Base-by-base conservation (phyloP, 2,888 invertebrate genomes). In the Lasioglossum leucozonium region DNA sequence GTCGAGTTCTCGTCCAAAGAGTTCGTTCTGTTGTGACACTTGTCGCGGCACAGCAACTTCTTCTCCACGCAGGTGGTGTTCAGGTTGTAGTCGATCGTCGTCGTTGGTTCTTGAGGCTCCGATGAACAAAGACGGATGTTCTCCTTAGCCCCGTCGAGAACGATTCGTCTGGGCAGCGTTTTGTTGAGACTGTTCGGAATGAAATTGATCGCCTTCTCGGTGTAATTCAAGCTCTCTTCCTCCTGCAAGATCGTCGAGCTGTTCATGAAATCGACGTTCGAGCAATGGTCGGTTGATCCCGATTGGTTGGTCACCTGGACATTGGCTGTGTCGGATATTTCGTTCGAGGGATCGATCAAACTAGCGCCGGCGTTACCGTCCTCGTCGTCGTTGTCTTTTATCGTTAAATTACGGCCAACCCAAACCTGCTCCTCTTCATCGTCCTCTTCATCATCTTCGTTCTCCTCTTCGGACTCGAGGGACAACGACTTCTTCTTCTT, bases 1-100 rank as follows among this genome's bases (percentile, higher is more conserved):
- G 90, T 91, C 34, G 92, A 89, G 79, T 92, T 90, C 55, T 93
- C 91, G 72, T 93, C 92, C 13, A 93, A 80, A 0, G 93, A 94
- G 72, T 90, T 92, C 4, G 93, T 92, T 30, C 92, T 87, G 11
- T 91, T 90, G 77, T 92, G 92, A 82, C 88, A 92, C 69, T 92
- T 91, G 34, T 93, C 92, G 4, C 86, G 87, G 67, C 86, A 91
- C 67, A 89, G 47, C 0, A 87, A 44, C 34, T 91, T 92, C 72
- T 93, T 91, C 26, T 93, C 92, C 4, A 79, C 85, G 34, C 83
- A 87, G 0, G 84, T 79, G 71, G 84, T 89, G 75, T 93, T 92
- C 13, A 93, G 55, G 76, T 93, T 93, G 55, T 92, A 93, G 80
- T 93, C 92, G 30, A 93, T 85, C 8, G 58, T 79, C 6, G 58